Evolutionary conservation across 1,140 invertebrate species (phyloP).

Genomic region (Tribolium madens): DNA sequence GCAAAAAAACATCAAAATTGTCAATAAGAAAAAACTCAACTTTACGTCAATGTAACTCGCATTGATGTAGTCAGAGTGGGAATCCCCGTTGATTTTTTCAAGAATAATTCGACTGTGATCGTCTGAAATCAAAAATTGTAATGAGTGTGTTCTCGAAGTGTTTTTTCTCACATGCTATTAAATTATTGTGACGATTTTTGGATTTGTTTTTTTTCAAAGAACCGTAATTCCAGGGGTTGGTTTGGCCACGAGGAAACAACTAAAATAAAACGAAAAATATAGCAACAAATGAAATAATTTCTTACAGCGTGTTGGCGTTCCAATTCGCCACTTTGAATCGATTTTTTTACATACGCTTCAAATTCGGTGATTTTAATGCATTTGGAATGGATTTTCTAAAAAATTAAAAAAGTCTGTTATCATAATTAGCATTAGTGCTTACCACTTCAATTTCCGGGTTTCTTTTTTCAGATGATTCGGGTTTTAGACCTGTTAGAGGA

Average conservation of each 20-base stretch:
- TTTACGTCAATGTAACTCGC: conserved; percentile 52
- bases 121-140: conserved; percentile 69
- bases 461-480: neutral
- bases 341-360: conserved; percentile 45
- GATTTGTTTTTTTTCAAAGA: conserved; percentile 69
- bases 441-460: neutral
- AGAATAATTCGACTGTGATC: conserved; percentile 81
- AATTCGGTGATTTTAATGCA: conserved; percentile 47
- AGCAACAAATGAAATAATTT: neutral
- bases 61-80: conserved; percentile 61
- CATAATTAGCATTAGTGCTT: neutral
- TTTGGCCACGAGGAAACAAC: conserved; percentile 56
- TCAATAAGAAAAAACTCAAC: neutral
- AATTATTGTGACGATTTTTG: conserved; percentile 84
- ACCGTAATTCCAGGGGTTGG: conserved; percentile 52
- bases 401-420: too few relatives aligned
- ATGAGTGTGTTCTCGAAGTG: neutral
- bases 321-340: conserved; percentile 45
- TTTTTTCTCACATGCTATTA: conserved; percentile 76
- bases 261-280: conserved; percentile 48
- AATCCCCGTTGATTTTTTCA: conserved; percentile 68
- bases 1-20: neutral
- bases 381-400: conserved; percentile 26
- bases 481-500: neutral
- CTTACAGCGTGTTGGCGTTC: conserved; percentile 45